Evolutionary conservation across 2,888 invertebrate genomes (phyloP), one percentile per base, ranked within the genome.

Genomic region (Linnaemya tessellans): DNA sequence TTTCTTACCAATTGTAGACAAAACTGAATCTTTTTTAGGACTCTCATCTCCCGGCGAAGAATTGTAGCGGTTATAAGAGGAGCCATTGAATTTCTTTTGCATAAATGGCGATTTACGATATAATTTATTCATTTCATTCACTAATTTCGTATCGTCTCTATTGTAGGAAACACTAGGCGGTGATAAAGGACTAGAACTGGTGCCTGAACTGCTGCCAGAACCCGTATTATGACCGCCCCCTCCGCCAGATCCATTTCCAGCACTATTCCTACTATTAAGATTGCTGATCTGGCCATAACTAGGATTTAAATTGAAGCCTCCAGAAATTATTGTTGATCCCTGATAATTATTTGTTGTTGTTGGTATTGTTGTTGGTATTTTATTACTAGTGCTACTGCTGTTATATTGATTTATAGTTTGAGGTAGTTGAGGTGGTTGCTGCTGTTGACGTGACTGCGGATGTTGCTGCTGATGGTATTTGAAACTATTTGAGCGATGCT

Each of bases 81-180:
- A 77, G 46, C 90, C 89, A 74, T 91, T 90, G 58, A 90, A 87
- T 89, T 92, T 92, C 22, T 91, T 90, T 82, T 92, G 92, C 89
- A 90, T 89, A 81, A 92, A 92, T 35, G 93, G 92, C n/a, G 92
- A 92, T 65, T 91, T 92, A 80, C 90, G 91, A 87, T 92, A 92
- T 11, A 91, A 87, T 87, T 92, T 92, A 81, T 88, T 89, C 88
- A 90, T 89, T 87, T 90, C 90, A 64, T 85, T 88, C 30, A 87
- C 89, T 87, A 88, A 88, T 87, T 88, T 89, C 1, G 87, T 87
- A 65, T 77, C 88, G 35, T 87, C 86, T 60, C 74, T 84, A 43
- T 65, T 80, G 25, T 82, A 67, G 84, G 46, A 60, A 54, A 80
- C 68, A 68, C 86, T 88, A 9, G 88, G 87, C 22, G 88, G 87